Conservation (phyloP, 2,888 invertebrate species). For the Drosophila phalerata region DNA sequence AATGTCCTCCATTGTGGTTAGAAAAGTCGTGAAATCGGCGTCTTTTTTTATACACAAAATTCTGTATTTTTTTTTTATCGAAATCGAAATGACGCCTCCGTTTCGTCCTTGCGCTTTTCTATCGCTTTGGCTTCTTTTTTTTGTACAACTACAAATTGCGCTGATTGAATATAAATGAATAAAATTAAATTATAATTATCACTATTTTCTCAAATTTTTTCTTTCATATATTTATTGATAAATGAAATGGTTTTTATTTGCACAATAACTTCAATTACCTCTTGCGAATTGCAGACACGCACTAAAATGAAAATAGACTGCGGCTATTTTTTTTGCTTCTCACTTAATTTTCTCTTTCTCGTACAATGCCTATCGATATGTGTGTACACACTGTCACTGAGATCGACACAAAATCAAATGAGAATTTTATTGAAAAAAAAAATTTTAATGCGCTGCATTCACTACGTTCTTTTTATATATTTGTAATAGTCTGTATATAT, state of each 20-base stretch:
- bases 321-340: conserved; percentile 48
- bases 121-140: background rate
- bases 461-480: background rate
- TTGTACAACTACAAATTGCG: background rate
- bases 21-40: background rate
- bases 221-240: background rate
- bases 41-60: conserved; percentile 6
- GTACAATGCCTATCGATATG: conserved; percentile 36
- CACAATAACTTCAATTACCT: conserved; percentile 22
- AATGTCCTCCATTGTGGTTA: conserved; percentile 55
- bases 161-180: background rate
- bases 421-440: background rate
- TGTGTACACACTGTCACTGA: background rate
- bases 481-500: background rate
- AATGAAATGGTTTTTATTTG: background rate
- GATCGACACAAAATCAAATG: background rate
- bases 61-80: background rate
- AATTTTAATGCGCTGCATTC: background rate
- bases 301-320: conserved; percentile 41
- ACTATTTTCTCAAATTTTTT: background rate
- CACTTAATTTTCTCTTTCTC: conserved; percentile 26
- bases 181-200: background rate
- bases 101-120: conserved; percentile 1
- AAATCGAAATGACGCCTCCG: conserved; percentile 1
- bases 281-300: conserved; percentile 18